Base-by-base conservation (phyloP, 2,113 vertebrate species). In the Apus apus region DNA sequence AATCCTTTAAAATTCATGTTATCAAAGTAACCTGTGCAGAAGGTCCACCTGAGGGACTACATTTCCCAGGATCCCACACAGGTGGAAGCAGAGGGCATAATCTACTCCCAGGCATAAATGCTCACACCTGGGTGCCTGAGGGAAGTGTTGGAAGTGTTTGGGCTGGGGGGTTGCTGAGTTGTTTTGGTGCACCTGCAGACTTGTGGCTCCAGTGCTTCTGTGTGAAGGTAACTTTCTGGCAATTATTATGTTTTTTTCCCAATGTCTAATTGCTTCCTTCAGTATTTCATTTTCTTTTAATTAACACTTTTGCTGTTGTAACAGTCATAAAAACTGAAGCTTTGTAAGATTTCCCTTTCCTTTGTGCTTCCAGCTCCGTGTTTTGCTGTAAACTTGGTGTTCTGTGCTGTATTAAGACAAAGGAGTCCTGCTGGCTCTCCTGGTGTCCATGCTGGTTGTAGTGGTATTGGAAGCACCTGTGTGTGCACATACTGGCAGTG, bases 121-220 rank as follows among this genome's bases (percentile, higher is more conserved):
- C 51, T 70, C 3, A 1, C 48, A 53, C 0, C 0, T 48, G 75
- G 9, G 46, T 26, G 11, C 9, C 4, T 30, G 22, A 25, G 13
- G 13, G 3, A 13, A 2, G 2, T 30, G 15, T 8, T 60, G 34
- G 46, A 36, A 9, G 5, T 21, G 54, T 26, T 32, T 38, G 22
- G 8, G 11, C 18, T 13, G 29, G 14, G 3, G 6, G 11, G 5
- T 29, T 68, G 5, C 8, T 73, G 72, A 5, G 2, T 54, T 23
- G 12, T 66, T 27, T 12, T 30, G 6, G 29, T 7, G 8, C 0
- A 4, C 5, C 17, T 27, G 43, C 7, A 25, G 36, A 6, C 26
- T 15, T 13, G 12, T 22, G 48, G 8, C 13, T 77, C 17, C 29
- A 30, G 32, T 4, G 8, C 29, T 25, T 29, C 30, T 65, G 7